Evolutionary conservation across 2,888 invertebrate genomes (phyloP), one percentile per base, ranked within the genome.

Genomic region (Stenodema calcarata): DNA sequence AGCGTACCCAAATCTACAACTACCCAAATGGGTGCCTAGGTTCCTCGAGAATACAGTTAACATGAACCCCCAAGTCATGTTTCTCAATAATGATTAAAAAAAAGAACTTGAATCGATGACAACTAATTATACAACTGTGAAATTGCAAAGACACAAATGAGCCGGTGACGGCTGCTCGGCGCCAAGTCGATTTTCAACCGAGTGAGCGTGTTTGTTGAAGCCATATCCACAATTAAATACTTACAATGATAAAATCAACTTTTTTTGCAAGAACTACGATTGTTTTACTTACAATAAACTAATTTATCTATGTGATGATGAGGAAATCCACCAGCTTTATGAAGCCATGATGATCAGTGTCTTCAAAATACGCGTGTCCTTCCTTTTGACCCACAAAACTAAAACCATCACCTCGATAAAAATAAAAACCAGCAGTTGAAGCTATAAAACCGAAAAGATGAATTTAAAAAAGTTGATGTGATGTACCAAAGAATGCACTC

Each of bases 1-100:
- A 73, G 73, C 73, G 73, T 73, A 73, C 73, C 18, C 73, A 35
- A 35, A 73, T 73, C 70, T 73, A 73, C n/a, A 35, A 73, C 18
- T 62, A 50, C n/a, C 16, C 50, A 50, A 50, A n/a, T 44, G n/a
- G n/a, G n/a, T 44, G 0, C 16, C 50, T 50, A 50, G n/a, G 14
- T 16, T 50, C 4, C n/a, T 4, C 50, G n/a, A 50, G n/a, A n/a
- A 50, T 50, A n/a, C 16, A 50, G 6, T 4, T 16, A 50, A 12
- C 47, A 47, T 47, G 47, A 47, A 1, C 47, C 47, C 3, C 47
- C 3, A 9, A 14, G 47, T 47, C 47, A 47, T 14, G 47, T 14
- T 47, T 16, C 47, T 47, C 16, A 16, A 47, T 47, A 47, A n/a
- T n/a, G n/a, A n/a, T n/a, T n/a, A 47, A 16, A 47, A 23, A 23